phyloP scores from a whole-genome alignment of 2,113 vertebrate genomes.

The Gyps fulvus region DNA sequence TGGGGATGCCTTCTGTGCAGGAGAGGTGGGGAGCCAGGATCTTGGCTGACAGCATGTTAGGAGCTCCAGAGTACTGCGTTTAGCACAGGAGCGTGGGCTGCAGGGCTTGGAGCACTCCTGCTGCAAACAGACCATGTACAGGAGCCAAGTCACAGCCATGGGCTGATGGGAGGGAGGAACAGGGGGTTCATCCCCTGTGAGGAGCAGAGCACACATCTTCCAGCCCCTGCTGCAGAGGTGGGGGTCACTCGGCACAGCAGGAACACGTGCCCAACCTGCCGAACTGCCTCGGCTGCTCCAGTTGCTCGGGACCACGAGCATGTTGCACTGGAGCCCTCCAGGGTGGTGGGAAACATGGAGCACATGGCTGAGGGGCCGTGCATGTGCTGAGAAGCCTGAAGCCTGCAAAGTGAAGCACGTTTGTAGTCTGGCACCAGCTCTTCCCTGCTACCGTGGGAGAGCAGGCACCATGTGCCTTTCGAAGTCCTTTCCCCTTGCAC shows the following conservation, averaged over 20 bases:
- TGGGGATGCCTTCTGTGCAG: background rate
- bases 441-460: background rate
- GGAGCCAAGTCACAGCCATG: background rate
- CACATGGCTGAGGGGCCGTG: background rate
- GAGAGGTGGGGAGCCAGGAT: background rate
- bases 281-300: accelerated
- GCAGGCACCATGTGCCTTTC: background rate
- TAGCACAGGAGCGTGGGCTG: background rate
- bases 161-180: background rate
- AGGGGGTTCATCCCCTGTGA: background rate
- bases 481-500: background rate
- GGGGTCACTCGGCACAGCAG: background rate
- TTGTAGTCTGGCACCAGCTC: background rate
- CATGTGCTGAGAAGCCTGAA: background rate
- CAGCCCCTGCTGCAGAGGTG: background rate
- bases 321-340: accelerated
- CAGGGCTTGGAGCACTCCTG: background rate
- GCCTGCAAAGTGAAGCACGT: background rate
- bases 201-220: background rate
- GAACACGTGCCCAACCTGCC: accelerated
- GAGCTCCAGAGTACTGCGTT: background rate
- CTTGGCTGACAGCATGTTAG: background rate
- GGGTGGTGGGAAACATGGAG: background rate
- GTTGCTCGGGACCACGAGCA: accelerated
- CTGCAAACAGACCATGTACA: background rate